Conservation (phyloP, 2,888 invertebrate species). For the Mythimna impura region DNA sequence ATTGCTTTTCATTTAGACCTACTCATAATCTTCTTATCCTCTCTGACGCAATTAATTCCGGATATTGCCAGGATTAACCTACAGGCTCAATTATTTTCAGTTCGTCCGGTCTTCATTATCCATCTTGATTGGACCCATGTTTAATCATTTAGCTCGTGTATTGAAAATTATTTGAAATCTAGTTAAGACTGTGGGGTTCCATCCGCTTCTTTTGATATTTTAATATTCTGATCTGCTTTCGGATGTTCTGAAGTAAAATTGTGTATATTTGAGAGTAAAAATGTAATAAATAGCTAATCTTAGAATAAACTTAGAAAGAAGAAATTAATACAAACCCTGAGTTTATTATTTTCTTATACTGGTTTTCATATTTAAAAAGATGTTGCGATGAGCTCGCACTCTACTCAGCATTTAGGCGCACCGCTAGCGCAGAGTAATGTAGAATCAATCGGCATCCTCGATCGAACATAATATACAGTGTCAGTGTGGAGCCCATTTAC, state of each 20-base stretch:
- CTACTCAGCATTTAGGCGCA: too few species aligned
- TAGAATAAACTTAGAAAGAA: too few species aligned
- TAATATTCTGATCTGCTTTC: background rate
- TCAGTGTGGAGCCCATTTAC: too few species aligned
- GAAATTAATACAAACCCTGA: too few species aligned
- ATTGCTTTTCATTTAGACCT: constrained; percentile 22
- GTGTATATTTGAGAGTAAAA: background rate
- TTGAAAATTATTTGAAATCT: constrained; percentile 37
- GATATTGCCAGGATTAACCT: constrained; percentile 46
- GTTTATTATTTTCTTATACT: too few species aligned
- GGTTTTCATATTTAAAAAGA: too few species aligned
- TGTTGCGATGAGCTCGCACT: too few species aligned
- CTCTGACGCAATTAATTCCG: constrained; percentile 46
- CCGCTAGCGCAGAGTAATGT: too few species aligned
- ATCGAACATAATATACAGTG: too few species aligned
- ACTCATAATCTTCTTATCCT: constrained; percentile 36
- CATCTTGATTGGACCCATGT: constrained; percentile 40
- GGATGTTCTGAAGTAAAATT: background rate
- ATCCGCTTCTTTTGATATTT: background rate
- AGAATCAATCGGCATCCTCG: too few species aligned
- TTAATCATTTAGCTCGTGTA: constrained; percentile 40
- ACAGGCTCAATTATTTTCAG: constrained; percentile 42
- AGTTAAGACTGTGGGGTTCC: background rate
- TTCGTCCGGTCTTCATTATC: constrained; percentile 48
- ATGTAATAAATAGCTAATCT: background rate